phyloP scores from a whole-genome alignment of 2,888 invertebrate species.

The Caprella mutica region DNA sequence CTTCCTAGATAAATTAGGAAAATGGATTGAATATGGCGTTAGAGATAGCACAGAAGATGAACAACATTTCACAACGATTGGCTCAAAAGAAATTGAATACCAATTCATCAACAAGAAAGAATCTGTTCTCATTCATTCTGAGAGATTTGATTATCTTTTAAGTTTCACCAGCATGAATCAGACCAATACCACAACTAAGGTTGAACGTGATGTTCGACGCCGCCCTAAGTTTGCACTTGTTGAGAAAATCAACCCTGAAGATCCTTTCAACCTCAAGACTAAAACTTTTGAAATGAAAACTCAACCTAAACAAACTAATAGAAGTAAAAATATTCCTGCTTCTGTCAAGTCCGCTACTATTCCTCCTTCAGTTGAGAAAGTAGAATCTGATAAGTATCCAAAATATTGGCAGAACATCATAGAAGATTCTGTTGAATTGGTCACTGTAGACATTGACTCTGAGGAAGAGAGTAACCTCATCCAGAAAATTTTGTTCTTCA shows the following conservation, averaged over 20 bases:
- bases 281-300: not conserved
- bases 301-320: not conserved
- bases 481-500: not conserved
- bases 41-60: not conserved
- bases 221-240: constrained; percentile 1
- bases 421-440: not conserved
- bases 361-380: too few species aligned
- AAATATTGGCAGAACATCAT: not conserved
- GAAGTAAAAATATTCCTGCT: too few species aligned
- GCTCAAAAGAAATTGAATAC: not conserved
- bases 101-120: not conserved
- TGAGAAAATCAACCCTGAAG: not conserved
- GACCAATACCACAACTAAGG: not conserved
- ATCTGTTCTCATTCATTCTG: not conserved
- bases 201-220: not conserved
- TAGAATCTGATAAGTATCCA: not conserved
- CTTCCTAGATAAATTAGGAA: not conserved
- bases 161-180: not conserved
- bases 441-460: not conserved
- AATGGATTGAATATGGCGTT: not conserved
- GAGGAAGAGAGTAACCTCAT: not conserved
- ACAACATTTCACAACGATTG: not conserved
- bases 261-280: not conserved
- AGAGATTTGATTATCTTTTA: not conserved
- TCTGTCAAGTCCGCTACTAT: too few species aligned